Base-by-base conservation (phyloP, 2,113 vertebrate genomes). In the Atherinomorus stipes region DNA sequence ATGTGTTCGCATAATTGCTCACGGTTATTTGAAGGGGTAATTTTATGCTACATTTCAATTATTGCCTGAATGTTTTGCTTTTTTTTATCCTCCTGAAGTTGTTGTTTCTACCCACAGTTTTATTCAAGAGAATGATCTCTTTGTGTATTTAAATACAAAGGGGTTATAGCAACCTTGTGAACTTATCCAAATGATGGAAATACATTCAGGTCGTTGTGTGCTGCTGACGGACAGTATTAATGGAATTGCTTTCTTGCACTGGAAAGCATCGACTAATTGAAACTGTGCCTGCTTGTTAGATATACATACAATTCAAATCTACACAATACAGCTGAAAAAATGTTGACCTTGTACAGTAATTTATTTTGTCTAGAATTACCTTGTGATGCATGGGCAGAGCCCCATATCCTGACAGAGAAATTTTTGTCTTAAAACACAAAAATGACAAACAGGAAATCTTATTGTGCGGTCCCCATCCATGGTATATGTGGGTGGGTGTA, bases 1-100 rank as follows among this genome's bases (percentile, higher is more conserved):
- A 95, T 96, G 95, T 96, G 94, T 96, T 96, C 93, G 90, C 90
- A 92, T 96, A 97, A 97, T 96, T 94, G 96, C 96, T 97, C 94
- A 89, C 91, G 96, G 95, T 97, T 98, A 96, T 98, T 98, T 99
- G 96, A 95, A 95, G 95, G 94, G 95, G 95, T 97, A 98, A 98
- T 98, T 98, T 96, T 96, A 96, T 98, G 95, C 96, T 96, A 97
- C 96, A 97, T 98, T 99, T 98, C 96, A 96, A 98, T 98, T 98
- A 97, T 96, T 96, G 95, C 95, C 92, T 94, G 95, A 96, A 97
- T 97, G 96, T 96, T 94, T 98, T 97, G 93, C 22, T 97, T 97
- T 97, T 95, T 97, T 97, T 93, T 96, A 95, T 96, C 94, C 93
- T 92, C 93, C 91, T 81, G 93, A 94, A 95, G 94, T 95, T 93